Conservation (phyloP, 2,797 vertebrate genomes). For the Taenioides sp. region DNA sequence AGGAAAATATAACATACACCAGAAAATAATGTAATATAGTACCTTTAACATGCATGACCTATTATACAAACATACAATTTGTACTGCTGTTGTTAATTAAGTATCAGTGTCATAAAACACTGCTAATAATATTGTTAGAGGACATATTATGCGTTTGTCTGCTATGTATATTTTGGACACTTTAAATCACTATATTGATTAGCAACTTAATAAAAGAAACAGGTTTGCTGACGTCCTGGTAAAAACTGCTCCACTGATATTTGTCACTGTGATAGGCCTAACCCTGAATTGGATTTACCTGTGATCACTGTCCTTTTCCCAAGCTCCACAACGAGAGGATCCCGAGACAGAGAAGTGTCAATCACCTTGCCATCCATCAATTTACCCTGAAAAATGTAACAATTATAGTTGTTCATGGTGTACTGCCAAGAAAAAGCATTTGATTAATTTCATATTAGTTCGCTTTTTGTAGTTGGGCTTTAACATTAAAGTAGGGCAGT, state of each 20-base stretch:
- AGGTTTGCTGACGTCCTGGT: too few relatives aligned
- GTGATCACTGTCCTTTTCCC: slow-evolving; percentile 93
- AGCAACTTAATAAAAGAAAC: too few relatives aligned
- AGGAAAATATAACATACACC: too few relatives aligned
- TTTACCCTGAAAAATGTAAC: slow-evolving; percentile 78
- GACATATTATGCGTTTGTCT: too few relatives aligned
- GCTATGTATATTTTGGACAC: too few relatives aligned
- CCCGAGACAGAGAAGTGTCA: slow-evolving; percentile 88
- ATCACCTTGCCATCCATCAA: slow-evolving; percentile 90
- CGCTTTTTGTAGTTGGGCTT: background rate
- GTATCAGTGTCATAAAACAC: background rate
- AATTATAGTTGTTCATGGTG: background rate
- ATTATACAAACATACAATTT: too few relatives aligned
- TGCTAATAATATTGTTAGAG: background rate
- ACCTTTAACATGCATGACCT: too few relatives aligned
- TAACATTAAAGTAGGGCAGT: background rate
- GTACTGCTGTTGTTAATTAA: background rate
- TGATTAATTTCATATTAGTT: background rate
- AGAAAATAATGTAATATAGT: too few relatives aligned
- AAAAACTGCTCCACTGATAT: too few relatives aligned
- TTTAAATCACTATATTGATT: too few relatives aligned
- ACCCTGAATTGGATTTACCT: slow-evolving; percentile 73
- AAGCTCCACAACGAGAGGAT: slow-evolving; percentile 93
- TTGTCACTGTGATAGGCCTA: background rate
- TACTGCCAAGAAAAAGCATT: background rate